Base-by-base conservation (phyloP, 2,797 vertebrate species). In the Petrocephalus schoutedeni region DNA sequence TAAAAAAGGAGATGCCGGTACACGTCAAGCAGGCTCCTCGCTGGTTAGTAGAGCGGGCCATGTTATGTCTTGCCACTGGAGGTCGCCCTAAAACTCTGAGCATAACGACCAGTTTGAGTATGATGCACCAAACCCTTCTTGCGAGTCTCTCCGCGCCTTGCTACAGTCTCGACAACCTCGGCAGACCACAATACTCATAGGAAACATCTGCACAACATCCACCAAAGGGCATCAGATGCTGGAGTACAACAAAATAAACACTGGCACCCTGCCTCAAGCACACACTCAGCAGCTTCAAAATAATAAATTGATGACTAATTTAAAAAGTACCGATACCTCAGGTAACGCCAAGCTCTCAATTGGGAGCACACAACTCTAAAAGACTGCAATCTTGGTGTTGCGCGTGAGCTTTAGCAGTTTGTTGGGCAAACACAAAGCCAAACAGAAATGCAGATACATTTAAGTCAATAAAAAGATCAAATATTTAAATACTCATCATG, bases 1-100 rank as follows among this genome's bases (percentile, higher is more conserved):
- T 90, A 71, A 93, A 91, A 91, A 91, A 36, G 82, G 85, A 61
- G 56, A 86, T 64, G 85, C 85, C 41, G 41, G 85, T 21, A 21
- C 56, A 61, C n/a, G 9, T 61, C 16, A 49, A 45, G 57, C 85
- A 23, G 57, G 21, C 57, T 45, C 56, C 58, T 64, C n/a, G 16
- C 28, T 54, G 85, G 58, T 86, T 61, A 61, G 85, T 53, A n/a
- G 36, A 53, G 14, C 53, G 9, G 53, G n/a, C 53, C 51, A 28
- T 23, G 23, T 41, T 32, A 36, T 7, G 4, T 61, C 56, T 12
- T 86, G 85, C 36, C 85, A 45, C 28, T 59, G 21, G 19, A 58
- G 84, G 41, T 80, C 16, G 8, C 14, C 41, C 0, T 45, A 80
- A 80, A 80, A 82, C 77, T 64, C 5, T 51, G 77, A 82, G 45